Conservation (phyloP, 2,888 invertebrate species). For the Brachypterus glaber region DNA sequence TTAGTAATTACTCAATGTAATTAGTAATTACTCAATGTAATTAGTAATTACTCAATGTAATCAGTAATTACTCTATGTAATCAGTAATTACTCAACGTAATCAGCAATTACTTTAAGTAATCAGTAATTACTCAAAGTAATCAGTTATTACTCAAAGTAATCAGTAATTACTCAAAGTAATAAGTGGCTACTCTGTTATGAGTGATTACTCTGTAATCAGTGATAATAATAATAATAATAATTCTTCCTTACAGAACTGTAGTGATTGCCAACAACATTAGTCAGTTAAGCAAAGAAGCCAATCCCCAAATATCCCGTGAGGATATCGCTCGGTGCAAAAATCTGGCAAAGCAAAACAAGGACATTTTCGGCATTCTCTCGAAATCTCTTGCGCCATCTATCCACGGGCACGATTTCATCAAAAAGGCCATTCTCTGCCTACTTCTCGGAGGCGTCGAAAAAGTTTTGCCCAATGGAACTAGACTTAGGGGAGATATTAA, state of each 20-base stretch:
- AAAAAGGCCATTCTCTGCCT: constrained; percentile 94
- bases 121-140: no score
- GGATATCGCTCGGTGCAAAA: constrained; percentile 84
- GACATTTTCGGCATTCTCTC: constrained; percentile 85
- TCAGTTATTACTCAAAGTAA: no score
- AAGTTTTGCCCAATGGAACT: constrained; percentile 83
- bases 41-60: no score
- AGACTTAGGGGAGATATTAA: constrained; percentile 68
- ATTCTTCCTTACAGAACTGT: constrained; percentile 65
- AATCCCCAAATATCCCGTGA: constrained; percentile 67
- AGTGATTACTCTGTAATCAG: no score
- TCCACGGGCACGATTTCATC: constrained; percentile 93
- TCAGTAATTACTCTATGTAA: no score
- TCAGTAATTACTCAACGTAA: no score
- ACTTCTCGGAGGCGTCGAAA: constrained; percentile 91
- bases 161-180: no score
- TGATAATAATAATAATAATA: no score
- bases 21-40: no score
- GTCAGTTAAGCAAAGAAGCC: constrained; percentile 81
- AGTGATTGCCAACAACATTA: constrained; percentile 87
- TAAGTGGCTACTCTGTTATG: no score
- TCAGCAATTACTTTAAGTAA: no score
- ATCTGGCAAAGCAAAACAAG: constrained; percentile 55
- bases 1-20: no score
- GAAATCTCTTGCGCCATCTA: constrained; percentile 93